Evolutionary conservation across 2,888 invertebrate genomes (phyloP).

Genomic region (Desoria tigrina): DNA sequence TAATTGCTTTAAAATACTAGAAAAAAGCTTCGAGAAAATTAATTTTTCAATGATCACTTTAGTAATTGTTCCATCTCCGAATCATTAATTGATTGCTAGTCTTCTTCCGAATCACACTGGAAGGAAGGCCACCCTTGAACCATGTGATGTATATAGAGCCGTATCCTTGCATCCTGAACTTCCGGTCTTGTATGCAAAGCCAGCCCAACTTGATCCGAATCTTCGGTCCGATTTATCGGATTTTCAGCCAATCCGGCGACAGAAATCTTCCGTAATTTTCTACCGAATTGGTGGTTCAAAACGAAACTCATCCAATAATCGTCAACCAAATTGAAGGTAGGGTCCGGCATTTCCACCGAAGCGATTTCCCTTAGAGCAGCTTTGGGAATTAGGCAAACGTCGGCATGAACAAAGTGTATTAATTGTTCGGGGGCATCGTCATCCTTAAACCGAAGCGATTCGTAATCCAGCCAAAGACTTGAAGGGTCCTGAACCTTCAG

Average conservation of each 20-base stretch:
- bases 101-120: no score
- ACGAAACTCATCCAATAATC: conserved; percentile 47
- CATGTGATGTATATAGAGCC: no score
- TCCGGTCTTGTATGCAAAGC: conserved; percentile 42
- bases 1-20: no score
- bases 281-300: conserved; percentile 30
- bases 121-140: no score
- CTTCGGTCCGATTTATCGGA: conserved; percentile 35
- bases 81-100: no score
- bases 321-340: conserved; percentile 35
- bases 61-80: no score
- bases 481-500: conserved; percentile 25
- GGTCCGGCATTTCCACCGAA: conserved; percentile 32
- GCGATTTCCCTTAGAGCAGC: no score
- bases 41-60: no score
- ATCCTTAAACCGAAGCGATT: conserved; percentile 27
- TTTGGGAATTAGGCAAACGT: conserved; percentile 41
- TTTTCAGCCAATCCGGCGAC: no score
- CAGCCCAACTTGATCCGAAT: conserved; percentile 35
- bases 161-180: conserved; percentile 41
- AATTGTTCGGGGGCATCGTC: conserved; percentile 37
- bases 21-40: no score
- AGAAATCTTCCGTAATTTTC: conserved; percentile 38
- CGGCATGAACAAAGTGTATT: conserved; percentile 43
- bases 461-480: conserved; percentile 36